These are phyloP conservation scores for Cephus spinipes DNA, from an alignment of 2,888 invertebrate genomes.

Conservation along the genomic window DNA sequence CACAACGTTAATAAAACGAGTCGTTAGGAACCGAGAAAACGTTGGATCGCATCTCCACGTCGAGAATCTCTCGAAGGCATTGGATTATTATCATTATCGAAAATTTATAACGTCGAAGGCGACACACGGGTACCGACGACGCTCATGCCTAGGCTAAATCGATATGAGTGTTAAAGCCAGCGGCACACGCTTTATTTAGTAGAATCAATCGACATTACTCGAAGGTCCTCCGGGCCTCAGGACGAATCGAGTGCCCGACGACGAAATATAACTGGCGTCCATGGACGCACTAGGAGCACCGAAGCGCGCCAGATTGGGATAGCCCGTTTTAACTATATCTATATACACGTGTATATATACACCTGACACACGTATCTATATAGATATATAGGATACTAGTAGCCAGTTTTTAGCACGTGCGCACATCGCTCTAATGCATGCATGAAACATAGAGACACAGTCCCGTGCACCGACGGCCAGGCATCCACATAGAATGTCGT, in stretches of 20 bases:
- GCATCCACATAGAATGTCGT: constrained; percentile 29
- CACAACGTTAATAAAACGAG: background rate
- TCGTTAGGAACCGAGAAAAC: background rate
- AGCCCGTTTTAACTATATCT: background rate
- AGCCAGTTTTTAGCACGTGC: constrained; percentile 17
- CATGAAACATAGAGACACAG: constrained; percentile 14
- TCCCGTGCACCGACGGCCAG: constrained; percentile 10
- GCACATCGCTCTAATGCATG: constrained; percentile 17
- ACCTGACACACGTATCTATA: background rate
- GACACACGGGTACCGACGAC: background rate
- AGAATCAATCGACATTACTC: constrained; percentile 5
- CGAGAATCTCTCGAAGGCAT: background rate
- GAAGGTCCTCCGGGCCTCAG: background rate
- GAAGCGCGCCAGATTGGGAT: background rate
- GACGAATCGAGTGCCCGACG: background rate
- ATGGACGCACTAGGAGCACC: background rate
- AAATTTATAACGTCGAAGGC: background rate
- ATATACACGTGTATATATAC: background rate
- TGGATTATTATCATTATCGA: background rate
- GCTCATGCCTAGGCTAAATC: background rate
- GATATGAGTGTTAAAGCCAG: background rate
- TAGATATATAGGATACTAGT: background rate
- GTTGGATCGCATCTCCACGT: background rate
- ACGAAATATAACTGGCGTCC: background rate
- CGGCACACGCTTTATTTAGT: constrained; percentile 22